Evolutionary conservation across 2,113 vertebrate genomes (phyloP).

Genomic region (Nothobranchius furzeri): DNA sequence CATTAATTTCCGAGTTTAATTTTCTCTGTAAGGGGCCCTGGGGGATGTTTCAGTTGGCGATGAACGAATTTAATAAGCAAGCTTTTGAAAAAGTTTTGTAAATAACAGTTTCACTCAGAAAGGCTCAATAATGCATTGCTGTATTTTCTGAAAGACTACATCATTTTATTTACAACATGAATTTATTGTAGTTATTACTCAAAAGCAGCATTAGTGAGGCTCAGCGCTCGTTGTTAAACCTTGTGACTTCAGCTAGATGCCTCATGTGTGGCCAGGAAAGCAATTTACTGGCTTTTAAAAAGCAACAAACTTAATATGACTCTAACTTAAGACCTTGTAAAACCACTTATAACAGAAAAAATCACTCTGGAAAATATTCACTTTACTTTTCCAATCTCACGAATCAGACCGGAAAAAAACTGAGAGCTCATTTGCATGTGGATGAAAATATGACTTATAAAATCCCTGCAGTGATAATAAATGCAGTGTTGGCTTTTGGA

Average conservation of each 20-base stretch:
- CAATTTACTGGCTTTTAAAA: not conserved
- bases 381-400: slow-evolving; percentile 10
- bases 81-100: too few species aligned
- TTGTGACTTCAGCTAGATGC: slow-evolving; percentile 27
- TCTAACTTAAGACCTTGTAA: slow-evolving; percentile 10
- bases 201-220: not conserved
- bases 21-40: too few species aligned
- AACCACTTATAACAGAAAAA: slow-evolving; percentile 8
- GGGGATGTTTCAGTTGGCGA: too few species aligned
- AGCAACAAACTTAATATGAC: slow-evolving; percentile 1
- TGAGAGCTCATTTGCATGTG: not conserved
- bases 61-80: too few species aligned
- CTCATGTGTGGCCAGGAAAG: slow-evolving; percentile 13
- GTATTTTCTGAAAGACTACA: not conserved
- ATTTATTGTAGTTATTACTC: not conserved
- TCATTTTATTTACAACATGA: not conserved
- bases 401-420: slow-evolving; percentile 17
- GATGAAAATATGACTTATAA: slow-evolving; percentile 12
- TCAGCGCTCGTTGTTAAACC: slow-evolving; percentile 11
- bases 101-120: too few species aligned
- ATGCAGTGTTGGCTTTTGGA: slow-evolving; percentile 22
- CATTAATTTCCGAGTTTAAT: not conserved
- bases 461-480: slow-evolving; percentile 29
- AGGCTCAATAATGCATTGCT: too few species aligned
- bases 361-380: slow-evolving; percentile 43